Percentiles rank a stretch among this genome's conserved stretches.
These are phyloP conservation scores for Idris sp. DNA, from an alignment of 1,140 invertebrate species.

Conservation along the genomic window DNA sequence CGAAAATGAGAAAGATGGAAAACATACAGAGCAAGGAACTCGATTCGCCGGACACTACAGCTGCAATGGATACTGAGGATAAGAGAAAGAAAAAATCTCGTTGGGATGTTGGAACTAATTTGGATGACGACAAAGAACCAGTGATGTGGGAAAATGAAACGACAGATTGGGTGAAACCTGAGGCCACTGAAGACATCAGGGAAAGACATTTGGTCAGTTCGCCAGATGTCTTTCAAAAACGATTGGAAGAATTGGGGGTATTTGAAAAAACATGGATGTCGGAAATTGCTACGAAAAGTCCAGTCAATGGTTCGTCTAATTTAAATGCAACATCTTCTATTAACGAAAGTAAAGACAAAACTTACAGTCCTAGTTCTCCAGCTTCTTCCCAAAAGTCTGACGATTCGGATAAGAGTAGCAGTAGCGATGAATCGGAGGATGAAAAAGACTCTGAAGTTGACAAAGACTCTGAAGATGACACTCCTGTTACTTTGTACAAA, in stretches of 20 bases:
- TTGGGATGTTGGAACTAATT: constrained; percentile 69
- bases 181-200: neutral
- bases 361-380: constrained; percentile 73
- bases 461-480: constrained; percentile 27
- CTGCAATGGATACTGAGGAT: constrained; percentile 16
- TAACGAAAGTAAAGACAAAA: constrained; percentile 31
- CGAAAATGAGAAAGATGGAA: constrained; percentile 60
- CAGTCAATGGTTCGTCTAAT: neutral
- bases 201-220: constrained; percentile 20
- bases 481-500: constrained; percentile 18
- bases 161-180: constrained; percentile 64
- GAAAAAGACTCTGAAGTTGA: constrained; percentile 42
- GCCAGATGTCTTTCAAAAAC: constrained; percentile 63
- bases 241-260: constrained; percentile 60
- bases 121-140: constrained; percentile 66
- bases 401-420: constrained; percentile 29
- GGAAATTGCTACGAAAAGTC: constrained; percentile 33
- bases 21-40: constrained; percentile 29
- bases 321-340: neutral
- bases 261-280: constrained; percentile 63
- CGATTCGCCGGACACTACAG: neutral
- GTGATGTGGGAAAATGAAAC: constrained; percentile 75
- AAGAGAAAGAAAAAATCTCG: constrained; percentile 65
- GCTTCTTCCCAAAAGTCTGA: constrained; percentile 71
- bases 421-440: constrained; percentile 33